Percentiles rank a stretch among this genome's conserved stretches.
Conservation (phyloP, 2,113 vertebrate species). For the Aplodontia rufa region DNA sequence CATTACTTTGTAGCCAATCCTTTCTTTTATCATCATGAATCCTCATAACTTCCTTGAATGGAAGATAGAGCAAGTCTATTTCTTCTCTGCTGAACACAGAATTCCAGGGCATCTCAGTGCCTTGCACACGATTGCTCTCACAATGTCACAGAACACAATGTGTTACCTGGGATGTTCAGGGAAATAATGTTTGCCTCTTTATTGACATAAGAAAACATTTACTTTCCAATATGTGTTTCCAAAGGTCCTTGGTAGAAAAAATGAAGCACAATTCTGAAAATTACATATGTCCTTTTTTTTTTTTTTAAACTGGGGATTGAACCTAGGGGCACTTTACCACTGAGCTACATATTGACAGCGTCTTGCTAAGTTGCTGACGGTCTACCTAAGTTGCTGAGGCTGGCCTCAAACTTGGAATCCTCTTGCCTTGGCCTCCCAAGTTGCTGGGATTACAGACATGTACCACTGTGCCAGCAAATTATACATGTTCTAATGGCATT, state of each 20-base stretch:
- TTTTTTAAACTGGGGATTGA: too few species aligned
- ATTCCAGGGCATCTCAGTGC: background rate
- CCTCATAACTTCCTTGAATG: background rate
- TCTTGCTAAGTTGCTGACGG: too few species aligned
- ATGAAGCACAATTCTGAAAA: slow-evolving; percentile 19
- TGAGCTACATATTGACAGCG: too few species aligned
- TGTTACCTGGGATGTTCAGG: background rate
- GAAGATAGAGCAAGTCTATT: background rate
- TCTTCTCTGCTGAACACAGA: background rate
- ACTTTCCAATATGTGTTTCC: background rate
- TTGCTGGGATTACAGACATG: too few species aligned
- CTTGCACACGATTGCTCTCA: background rate
- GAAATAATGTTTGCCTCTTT: background rate
- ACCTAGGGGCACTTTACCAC: too few species aligned
- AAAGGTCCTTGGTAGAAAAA: background rate
- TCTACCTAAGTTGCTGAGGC: too few species aligned
- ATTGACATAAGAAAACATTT: background rate
- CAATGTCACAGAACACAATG: background rate
- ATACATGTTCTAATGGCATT: background rate
- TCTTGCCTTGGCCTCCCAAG: too few species aligned
- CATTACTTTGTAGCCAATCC: background rate
- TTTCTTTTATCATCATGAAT: slow-evolving; percentile 26
- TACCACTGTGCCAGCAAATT: too few species aligned
- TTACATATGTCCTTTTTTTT: background rate
- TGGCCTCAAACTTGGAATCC: too few species aligned